phyloP scores from a whole-genome alignment of 2,113 vertebrate species.

The Xerus inauris region DNA sequence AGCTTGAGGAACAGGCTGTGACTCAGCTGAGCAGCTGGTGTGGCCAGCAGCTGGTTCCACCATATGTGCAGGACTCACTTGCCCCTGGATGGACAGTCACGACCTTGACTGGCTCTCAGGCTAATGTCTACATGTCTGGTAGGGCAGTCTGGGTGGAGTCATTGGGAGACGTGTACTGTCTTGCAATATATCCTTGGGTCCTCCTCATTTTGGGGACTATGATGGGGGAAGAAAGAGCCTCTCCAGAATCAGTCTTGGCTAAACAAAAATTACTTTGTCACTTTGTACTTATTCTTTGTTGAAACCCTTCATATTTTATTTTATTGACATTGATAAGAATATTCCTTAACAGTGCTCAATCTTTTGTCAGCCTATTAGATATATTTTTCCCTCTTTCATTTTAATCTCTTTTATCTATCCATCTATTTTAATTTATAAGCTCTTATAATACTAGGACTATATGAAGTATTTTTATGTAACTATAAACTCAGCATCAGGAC shows the following conservation, averaged over 20 bases:
- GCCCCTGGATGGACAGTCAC: not conserved
- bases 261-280: not conserved
- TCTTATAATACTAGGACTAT: not conserved
- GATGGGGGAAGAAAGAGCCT: not conserved
- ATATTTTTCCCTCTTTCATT: not conserved
- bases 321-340: slow-evolving; percentile 14
- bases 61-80: not conserved
- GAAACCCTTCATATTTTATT: not conserved
- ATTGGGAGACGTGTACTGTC: not conserved
- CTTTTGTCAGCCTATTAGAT: not conserved
- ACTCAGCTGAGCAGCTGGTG: not conserved
- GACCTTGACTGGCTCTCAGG: not conserved
- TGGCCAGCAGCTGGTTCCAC: slow-evolving; percentile 16
- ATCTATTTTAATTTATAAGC: too few species aligned
- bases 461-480: not conserved
- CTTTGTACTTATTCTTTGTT: not conserved
- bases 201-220: not conserved
- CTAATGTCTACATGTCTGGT: not conserved
- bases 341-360: not conserved
- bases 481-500: not conserved
- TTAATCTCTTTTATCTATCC: too few species aligned
- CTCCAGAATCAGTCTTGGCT: not conserved
- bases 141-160: not conserved
- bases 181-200: not conserved
- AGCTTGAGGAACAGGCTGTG: not conserved